Evolutionary conservation across 1,140 invertebrate genomes (phyloP).

Genomic region (Drosophila virilis): DNA sequence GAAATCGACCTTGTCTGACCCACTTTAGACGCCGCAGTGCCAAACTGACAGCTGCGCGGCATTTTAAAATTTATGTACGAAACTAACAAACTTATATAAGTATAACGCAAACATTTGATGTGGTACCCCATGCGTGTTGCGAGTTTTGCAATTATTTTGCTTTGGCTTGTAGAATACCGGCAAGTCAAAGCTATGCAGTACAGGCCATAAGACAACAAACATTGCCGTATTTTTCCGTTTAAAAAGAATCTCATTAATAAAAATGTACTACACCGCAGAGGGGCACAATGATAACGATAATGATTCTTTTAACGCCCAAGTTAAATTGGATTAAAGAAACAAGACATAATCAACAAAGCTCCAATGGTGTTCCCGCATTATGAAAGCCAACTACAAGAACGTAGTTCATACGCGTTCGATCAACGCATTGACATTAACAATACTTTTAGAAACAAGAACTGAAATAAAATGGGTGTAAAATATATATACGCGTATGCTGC

Average conservation of each 20-base stretch:
- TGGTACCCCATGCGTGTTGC: constrained; percentile 57
- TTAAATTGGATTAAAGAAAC: constrained; percentile 41
- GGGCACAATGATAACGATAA: constrained; percentile 52
- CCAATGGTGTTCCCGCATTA: constrained; percentile 11
- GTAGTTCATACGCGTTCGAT: constrained; percentile 9
- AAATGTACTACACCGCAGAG: constrained; percentile 61
- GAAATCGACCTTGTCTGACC: constrained; percentile 79
- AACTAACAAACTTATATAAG: constrained; percentile 50
- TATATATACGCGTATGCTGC: constrained; percentile 46
- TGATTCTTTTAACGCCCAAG: constrained; percentile 57
- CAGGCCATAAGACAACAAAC: constrained; percentile 20
- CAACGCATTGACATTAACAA: constrained; percentile 52
- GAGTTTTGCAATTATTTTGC: constrained; percentile 45
- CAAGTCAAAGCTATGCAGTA: background rate
- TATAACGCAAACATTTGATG: constrained; percentile 52
- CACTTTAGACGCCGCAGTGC: constrained; percentile 73
- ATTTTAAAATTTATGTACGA: constrained; percentile 73
- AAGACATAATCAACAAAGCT: constrained; percentile 7
- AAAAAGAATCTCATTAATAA: constrained; percentile 57
- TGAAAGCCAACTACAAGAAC: too few species aligned
- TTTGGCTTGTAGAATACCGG: constrained; percentile 42
- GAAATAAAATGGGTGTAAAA: constrained; percentile 52
- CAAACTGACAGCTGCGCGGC: constrained; percentile 77
- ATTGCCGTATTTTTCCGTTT: constrained; percentile 43
- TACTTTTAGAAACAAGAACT: constrained; percentile 29